Percentiles rank a stretch among this genome's conserved stretches.
Evolutionary conservation across 2,888 invertebrate genomes (phyloP).

Genomic region (Drosophila affinis): DNA sequence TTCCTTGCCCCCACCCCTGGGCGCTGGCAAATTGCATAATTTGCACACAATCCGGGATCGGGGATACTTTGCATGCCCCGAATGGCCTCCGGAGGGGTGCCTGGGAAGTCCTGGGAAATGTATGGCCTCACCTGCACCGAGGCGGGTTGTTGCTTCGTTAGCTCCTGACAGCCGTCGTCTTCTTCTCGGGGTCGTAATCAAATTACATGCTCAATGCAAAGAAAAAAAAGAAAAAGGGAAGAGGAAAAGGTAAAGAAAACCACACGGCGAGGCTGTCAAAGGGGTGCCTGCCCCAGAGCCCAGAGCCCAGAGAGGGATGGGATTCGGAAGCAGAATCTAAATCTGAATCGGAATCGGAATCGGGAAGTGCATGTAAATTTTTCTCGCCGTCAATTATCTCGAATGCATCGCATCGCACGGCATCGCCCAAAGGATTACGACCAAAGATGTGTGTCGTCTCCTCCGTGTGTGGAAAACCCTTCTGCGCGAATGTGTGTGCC

Average conservation of each 20-base stretch:
- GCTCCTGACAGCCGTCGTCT: background rate
- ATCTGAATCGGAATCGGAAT: constrained; percentile 11
- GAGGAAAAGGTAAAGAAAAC: constrained; percentile 27
- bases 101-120: constrained; percentile 17
- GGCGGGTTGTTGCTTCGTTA: constrained; percentile 34
- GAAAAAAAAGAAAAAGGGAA: constrained; percentile 4
- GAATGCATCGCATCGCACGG: constrained; percentile 70
- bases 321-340: constrained; percentile 12
- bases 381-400: constrained; percentile 68
- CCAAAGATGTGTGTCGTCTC: constrained; percentile 15
- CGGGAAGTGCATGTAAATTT: constrained; percentile 63
- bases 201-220: constrained; percentile 64
- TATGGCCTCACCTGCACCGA: constrained; percentile 19
- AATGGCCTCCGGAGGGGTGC: background rate
- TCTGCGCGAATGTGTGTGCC: constrained; percentile 46
- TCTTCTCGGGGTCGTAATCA: constrained; percentile 61
- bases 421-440: constrained; percentile 58
- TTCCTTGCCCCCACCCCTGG: background rate
- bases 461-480: constrained; percentile 49
- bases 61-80: background rate
- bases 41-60: background rate
- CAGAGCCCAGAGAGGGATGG: constrained; percentile 4
- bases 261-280: constrained; percentile 49
- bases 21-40: background rate
- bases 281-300: constrained; percentile 26